Evolutionary conservation across 2,797 vertebrate species (phyloP), one percentile per base, ranked within the genome.

Genomic region (Sternotherus odoratus): DNA sequence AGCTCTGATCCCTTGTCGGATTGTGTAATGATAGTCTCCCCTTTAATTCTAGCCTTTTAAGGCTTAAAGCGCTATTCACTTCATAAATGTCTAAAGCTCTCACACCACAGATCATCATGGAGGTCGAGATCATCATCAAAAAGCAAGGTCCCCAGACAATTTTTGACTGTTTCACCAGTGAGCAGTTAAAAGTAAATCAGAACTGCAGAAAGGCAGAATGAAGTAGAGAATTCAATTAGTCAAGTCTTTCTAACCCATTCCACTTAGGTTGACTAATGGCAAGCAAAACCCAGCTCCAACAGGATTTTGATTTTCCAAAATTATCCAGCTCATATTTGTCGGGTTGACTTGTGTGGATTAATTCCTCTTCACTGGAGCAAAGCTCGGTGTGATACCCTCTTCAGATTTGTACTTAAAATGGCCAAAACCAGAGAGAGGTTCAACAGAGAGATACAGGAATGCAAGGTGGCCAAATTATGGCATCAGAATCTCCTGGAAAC

Each of bases 291-390:
- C 93, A 72, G 5, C 77, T 80, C 75, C 82, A 12, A 23, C 30
- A 1, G 13, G 54, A 36, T 77, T 87, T 77, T 51, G 28, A 78
- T 46, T 19, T 78, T 78, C 48, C 74, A 77, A 48, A 77, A 72
- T 66, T 63, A 77, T 54, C 82, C 66, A 4, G 6, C 53, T 56
- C 53, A 5, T 23, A 86, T 66, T 66, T 66, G 60, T 66, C 60
- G 9, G 33, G 33, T 8, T 60, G 60, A 66, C 17, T 66, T 77
- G 43, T 78, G 53, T 33, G 15, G 79, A 9, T 57, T 51, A 92
- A 86, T 86, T 94, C 79, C 90, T 88, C 85, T 92, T 94, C 85
- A 93, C 23, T 83, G 83, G 88, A 93, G 90, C 87, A 79, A 79
- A 54, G 87, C 92, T 53, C 57, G 83, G 8, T 79, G 79, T 57